Percentiles rank a stretch among this genome's conserved stretches.
Conservation (phyloP, 1,140 invertebrate genomes). For the Eriosoma lanigerum region DNA sequence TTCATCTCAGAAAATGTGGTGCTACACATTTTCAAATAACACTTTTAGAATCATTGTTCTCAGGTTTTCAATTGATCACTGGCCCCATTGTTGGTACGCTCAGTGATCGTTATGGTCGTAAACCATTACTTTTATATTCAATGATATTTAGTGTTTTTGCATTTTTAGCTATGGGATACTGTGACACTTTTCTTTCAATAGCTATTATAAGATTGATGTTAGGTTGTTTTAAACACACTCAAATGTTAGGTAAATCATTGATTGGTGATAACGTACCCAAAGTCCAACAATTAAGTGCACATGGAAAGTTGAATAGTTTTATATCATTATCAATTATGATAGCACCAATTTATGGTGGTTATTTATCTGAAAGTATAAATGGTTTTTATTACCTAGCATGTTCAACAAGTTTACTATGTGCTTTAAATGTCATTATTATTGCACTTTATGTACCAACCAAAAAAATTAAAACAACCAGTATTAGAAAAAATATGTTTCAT, state of each 20-base stretch:
- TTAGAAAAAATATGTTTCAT: constrained; percentile 20
- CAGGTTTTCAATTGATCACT: constrained; percentile 90
- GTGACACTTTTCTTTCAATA: constrained; percentile 84
- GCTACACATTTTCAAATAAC: constrained; percentile 68
- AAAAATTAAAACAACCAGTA: constrained; percentile 58
- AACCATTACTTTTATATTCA: constrained; percentile 77
- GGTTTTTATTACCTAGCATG: constrained; percentile 63
- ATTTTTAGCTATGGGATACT: constrained; percentile 71
- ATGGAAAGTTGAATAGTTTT: constrained; percentile 93
- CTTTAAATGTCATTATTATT: constrained; percentile 62
- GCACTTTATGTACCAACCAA: constrained; percentile 58
- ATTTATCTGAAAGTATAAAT: constrained; percentile 74
- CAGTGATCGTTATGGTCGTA: constrained; percentile 92
- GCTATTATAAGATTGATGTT: constrained; percentile 88
- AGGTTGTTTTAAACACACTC: constrained; percentile 87
- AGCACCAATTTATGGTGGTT: constrained; percentile 90
- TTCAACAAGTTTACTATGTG: constrained; percentile 60
- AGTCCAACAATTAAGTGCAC: constrained; percentile 72
- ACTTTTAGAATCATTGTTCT: constrained; percentile 92
- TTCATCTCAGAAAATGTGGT: constrained; percentile 64
- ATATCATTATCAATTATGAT: constrained; percentile 96
- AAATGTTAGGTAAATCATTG: constrained; percentile 86
- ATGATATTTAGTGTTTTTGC: constrained; percentile 63
- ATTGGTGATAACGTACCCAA: constrained; percentile 83
- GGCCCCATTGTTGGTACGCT: constrained; percentile 90